Evolutionary conservation across 2,797 vertebrate species (phyloP), one percentile per base, ranked within the genome.

Genomic region (Takifugu ocellatus): DNA sequence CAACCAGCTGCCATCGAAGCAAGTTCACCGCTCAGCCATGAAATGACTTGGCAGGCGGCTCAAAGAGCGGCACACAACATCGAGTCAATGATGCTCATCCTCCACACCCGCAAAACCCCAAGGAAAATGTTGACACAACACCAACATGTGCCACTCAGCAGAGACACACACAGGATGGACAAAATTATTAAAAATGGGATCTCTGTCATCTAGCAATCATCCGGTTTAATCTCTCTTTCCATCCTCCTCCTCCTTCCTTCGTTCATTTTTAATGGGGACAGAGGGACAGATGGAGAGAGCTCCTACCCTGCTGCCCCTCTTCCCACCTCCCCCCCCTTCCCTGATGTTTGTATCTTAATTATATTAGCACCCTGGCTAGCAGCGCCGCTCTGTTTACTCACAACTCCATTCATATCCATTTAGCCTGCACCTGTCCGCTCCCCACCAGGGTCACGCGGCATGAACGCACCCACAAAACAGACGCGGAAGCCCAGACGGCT

Each of bases 331-430:
- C 84, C 69, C 77, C 84, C 74, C 90, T 89, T 91, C 91, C 94
- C 93, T 94, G 93, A 95, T 96, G 93, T 95, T 96, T 92, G 89
- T 91, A 91, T 92, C 92, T 93, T 98, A 96, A 95, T 95, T 96
- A 95, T 94, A 96, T 97, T 96, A 97, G 93, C 87, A 73, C 90
- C 91, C 93, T 95, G 92, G 94, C 94, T 73, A 92, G 93, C 93
- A 89, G 90, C 79, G 89, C 91, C 91, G 92, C 94, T 94, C 94
- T 94, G 93, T 95, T 93, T 94, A 95, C 93, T 93, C 94, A 96
- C 93, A 93, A 93, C 94, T 93, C 93, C 94, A 98, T 98, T 98
- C 95, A 96, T 97, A 95, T 96, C 95, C 94, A 96, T 98, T 98
- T 97, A 96, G 92, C 89, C 90, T 91, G 93, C 95, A 98, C 95